These are phyloP conservation scores for Sebastes hubbsi DNA, from an alignment of 2,797 vertebrate species.

Conservation along the genomic window DNA sequence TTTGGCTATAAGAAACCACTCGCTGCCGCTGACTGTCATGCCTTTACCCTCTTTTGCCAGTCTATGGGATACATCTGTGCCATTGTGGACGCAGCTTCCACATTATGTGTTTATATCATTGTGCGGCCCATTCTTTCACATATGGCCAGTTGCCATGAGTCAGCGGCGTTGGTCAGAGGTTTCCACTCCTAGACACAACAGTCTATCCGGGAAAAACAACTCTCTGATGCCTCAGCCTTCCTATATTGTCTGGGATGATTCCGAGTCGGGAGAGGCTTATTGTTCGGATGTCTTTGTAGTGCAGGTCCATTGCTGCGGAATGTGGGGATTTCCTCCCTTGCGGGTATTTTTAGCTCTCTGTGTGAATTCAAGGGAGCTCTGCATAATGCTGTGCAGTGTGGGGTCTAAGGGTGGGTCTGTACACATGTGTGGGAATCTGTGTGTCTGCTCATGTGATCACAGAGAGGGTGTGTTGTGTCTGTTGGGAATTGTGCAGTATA, in stretches of 20 bases:
- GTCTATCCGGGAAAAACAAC: slow-evolving; percentile 75
- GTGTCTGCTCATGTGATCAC: slow-evolving; percentile 46
- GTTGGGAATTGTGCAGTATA: neutral
- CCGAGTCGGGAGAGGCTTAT: slow-evolving; percentile 79
- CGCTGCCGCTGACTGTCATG: neutral
- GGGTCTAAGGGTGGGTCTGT: slow-evolving; percentile 65
- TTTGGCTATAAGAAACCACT: neutral
- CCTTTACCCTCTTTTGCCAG: neutral
- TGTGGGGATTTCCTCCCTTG: slow-evolving; percentile 78
- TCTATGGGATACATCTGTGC: slow-evolving; percentile 1
- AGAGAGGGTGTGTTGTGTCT: slow-evolving; percentile 12
- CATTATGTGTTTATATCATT: slow-evolving; percentile 68
- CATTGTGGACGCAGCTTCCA: slow-evolving; percentile 27
- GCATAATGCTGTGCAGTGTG: slow-evolving; percentile 64
- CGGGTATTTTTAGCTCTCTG: slow-evolving; percentile 81
- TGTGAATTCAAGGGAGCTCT: slow-evolving; percentile 75
- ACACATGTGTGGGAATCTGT: slow-evolving; percentile 64
- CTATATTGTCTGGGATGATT: slow-evolving; percentile 85
- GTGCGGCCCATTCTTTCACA: slow-evolving; percentile 71
- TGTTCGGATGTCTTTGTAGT: slow-evolving; percentile 84
- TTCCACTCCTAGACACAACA: slow-evolving; percentile 86
- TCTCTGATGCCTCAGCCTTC: slow-evolving; percentile 80
- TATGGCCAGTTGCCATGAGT: slow-evolving; percentile 76
- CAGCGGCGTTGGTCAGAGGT: slow-evolving; percentile 73
- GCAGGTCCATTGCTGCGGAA: slow-evolving; percentile 73